Base-by-base conservation (phyloP, 2,797 vertebrate genomes). In the Sandelia bainsii region DNA sequence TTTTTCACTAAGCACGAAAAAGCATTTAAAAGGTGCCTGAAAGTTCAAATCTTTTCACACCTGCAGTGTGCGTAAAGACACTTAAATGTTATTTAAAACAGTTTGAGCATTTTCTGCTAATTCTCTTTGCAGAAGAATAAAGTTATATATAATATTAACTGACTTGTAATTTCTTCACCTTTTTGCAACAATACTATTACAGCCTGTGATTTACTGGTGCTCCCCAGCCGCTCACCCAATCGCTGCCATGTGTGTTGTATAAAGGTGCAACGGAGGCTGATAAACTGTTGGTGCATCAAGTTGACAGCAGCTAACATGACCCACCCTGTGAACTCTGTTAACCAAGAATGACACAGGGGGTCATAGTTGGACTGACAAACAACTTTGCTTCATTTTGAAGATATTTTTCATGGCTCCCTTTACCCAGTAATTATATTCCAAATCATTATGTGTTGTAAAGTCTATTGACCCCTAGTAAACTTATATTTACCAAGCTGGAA, bases 401-500 rank as follows among this genome's bases (percentile, higher is more conserved):
- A 82, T 79, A 85, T 91, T 90, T 83, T 86, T 83, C 84, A 89
- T 52, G 22, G 77, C 87, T 93, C 88, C 83, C 85, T 89, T 91
- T 91, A 87, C 88, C 78, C 87, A 86, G 92, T 93, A 94, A 95
- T 94, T 94, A 94, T 92, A 91, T 91, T 93, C 84, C 88, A 92
- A 93, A 93, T 94, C 91, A 93, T 93, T 91, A 94, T 88, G 91
- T 90, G 90, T 90, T 93, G 92, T 92, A 92, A 92, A 93, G 90
- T 93, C 90, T 93, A 93, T 89, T 93, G 94, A 95, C 94, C 93
- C 93, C 87, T 91, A 82, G 90, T 94, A 95, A 94, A 95, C 94
- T 92, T 94, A 90, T 93, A 95, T 94, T 94, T 94, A 94, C 92
- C 91, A 91, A 94, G 92, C 92, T 92, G 90, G 92, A 92, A 93